Percentiles rank a stretch among this genome's conserved stretches.
Conservation (phyloP, 1,140 invertebrate genomes). For the Samia ricini region DNA sequence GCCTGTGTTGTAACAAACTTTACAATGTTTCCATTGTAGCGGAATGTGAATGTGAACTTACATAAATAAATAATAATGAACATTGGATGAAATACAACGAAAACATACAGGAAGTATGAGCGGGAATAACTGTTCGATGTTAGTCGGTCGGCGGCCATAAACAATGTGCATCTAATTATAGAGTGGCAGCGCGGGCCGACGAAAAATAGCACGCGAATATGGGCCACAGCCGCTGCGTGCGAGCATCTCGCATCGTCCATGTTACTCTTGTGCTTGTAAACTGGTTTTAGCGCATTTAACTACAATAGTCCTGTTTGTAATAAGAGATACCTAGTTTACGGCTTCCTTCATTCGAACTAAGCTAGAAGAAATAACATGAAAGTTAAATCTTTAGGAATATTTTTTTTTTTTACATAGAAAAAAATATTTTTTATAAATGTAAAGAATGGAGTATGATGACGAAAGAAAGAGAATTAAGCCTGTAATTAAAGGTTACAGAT, state of each 20-base stretch:
- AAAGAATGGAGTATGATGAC: too few relatives aligned
- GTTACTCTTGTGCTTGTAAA: neutral
- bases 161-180: conserved; percentile 71
- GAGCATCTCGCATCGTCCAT: conserved; percentile 31
- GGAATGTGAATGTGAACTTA: too few relatives aligned
- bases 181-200: conserved; percentile 47
- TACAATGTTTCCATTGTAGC: neutral
- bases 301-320: too few relatives aligned
- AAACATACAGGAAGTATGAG: conserved; percentile 46
- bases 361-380: too few relatives aligned
- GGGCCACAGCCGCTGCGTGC: conserved; percentile 59
- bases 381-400: too few relatives aligned
- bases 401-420: too few relatives aligned
- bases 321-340: too few relatives aligned
- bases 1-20: neutral
- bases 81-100: conserved; percentile 21
- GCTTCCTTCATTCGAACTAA: too few relatives aligned
- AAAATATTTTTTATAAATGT: too few relatives aligned
- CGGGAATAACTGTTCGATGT: conserved; percentile 30
- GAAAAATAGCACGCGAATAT: conserved; percentile 72
- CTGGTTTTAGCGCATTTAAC: conserved; percentile 14
- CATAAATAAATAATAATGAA: neutral
- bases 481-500: too few relatives aligned
- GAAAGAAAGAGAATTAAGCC: too few relatives aligned
- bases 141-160: conserved; percentile 56